A percentile compares a stretch with the other conserved stretches of the same genome.
Conservation (phyloP, 2,113 vertebrate species). For the Ploceus nigricollis region DNA sequence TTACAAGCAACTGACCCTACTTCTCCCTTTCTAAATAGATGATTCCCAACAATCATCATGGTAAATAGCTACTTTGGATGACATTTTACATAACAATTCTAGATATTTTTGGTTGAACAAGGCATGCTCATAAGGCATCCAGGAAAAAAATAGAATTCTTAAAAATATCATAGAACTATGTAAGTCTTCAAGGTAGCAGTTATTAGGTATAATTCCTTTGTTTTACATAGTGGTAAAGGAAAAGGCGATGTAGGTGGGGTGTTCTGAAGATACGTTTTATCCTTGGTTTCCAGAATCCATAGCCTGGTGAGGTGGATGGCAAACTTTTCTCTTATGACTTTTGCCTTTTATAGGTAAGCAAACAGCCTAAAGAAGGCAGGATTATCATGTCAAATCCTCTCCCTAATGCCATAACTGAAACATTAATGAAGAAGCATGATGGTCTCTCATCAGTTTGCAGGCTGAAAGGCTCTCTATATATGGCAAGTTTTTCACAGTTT, state of each 20-base stretch:
- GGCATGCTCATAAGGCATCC: not conserved
- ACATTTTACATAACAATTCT: not conserved
- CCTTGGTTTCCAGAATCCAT: not conserved
- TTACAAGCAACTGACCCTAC: not conserved
- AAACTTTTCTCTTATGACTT: not conserved
- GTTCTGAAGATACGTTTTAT: not conserved
- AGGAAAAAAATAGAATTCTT: not conserved
- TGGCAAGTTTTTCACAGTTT: not conserved
- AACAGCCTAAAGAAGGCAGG: not conserved
- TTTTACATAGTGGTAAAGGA: not conserved
- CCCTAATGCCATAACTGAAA: not conserved
- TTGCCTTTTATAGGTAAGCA: not conserved
- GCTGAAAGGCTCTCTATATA: not conserved
- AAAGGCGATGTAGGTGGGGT: not conserved
- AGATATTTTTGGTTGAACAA: not conserved
- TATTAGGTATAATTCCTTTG: not conserved
- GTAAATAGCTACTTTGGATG: not conserved
- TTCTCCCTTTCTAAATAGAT: not conserved
- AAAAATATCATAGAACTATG: not conserved
- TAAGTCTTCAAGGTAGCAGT: not conserved
- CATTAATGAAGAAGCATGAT: not conserved
- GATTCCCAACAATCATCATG: not conserved
- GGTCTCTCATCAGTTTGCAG: not conserved
- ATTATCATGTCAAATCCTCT: not conserved
- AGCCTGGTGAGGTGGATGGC: not conserved